Conservation (phyloP, 2,113 vertebrate genomes). For the Kryptolebias marmoratus region DNA sequence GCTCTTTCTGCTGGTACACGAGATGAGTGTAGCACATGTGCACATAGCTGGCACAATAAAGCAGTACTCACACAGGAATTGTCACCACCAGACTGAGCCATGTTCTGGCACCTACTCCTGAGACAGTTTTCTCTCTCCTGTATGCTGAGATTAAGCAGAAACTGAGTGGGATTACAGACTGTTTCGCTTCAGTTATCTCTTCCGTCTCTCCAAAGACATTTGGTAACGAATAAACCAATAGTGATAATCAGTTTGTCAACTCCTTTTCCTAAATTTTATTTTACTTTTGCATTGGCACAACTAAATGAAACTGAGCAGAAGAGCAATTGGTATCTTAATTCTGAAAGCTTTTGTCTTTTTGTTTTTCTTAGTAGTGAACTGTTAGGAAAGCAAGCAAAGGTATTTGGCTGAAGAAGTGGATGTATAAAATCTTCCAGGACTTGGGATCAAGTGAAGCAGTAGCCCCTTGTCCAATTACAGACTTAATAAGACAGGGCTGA, state of each 20-base stretch:
- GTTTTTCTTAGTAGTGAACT: background rate
- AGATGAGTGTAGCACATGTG: slow-evolving; percentile 55
- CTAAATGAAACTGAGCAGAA: background rate
- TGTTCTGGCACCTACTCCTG: slow-evolving; percentile 56
- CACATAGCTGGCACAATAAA: slow-evolving; percentile 50
- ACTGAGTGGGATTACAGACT: slow-evolving; percentile 51
- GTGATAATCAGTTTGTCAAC: background rate
- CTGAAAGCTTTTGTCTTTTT: background rate
- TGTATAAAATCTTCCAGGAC: slow-evolving; percentile 23
- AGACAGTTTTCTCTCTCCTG: slow-evolving; percentile 52
- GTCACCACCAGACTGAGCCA: slow-evolving; percentile 58
- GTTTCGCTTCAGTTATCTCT: slow-evolving; percentile 30
- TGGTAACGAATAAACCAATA: slow-evolving; percentile 17
- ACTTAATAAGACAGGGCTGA: slow-evolving; percentile 48
- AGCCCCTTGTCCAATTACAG: slow-evolving; percentile 44
- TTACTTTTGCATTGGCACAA: background rate
- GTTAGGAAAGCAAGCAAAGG: slow-evolving; percentile 23
- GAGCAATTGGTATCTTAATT: background rate
- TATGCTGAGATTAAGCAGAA: slow-evolving; percentile 62
- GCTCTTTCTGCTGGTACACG: slow-evolving; percentile 60
- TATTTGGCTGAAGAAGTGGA: slow-evolving; percentile 29
- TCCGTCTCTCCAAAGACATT: slow-evolving; percentile 11
- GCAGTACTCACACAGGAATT: slow-evolving; percentile 65
- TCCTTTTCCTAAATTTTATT: too few species aligned
- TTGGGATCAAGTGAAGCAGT: slow-evolving; percentile 30